These are phyloP conservation scores for Apostichopus japonicus DNA, from an alignment of 35 echinoderm and acorn worm genomes.

Conservation along the genomic window DNA sequence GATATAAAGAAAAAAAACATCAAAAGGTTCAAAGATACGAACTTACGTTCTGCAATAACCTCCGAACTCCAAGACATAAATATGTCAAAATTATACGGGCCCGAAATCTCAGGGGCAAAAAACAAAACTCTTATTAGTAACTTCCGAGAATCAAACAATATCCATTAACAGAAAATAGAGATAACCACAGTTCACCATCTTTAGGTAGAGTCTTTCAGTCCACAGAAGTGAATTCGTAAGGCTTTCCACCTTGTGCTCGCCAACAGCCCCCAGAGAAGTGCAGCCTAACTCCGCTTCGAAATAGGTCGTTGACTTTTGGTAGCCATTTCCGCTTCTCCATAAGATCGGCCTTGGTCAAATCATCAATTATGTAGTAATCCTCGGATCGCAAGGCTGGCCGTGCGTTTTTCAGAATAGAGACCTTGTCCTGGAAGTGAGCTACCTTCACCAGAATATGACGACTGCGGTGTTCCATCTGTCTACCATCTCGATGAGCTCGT, in stretches of 20 bases:
- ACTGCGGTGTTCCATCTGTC: too few relatives aligned
- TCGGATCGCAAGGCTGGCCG: background rate
- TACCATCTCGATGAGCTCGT: background rate
- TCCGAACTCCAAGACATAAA: background rate
- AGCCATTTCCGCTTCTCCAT: background rate
- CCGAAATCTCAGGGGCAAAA: background rate
- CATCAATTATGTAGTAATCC: background rate
- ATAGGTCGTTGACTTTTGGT: background rate
- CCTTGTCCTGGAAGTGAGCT: background rate
- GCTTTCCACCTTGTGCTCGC: background rate
- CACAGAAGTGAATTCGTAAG: conserved; percentile 1
- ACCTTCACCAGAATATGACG: background rate
- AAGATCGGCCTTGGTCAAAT: background rate
- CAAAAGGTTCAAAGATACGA: background rate
- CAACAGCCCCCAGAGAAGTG: too few relatives aligned
- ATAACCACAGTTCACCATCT: background rate
- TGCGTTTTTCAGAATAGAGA: background rate
- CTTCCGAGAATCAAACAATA: background rate
- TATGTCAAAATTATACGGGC: background rate
- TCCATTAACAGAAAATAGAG: background rate
- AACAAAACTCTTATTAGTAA: background rate
- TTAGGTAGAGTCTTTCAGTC: background rate
- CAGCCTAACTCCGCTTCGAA: too few relatives aligned
- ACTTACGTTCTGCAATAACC: background rate
- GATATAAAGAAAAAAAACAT: background rate